Conservation (phyloP, 2,113 vertebrate genomes). For the Calyptommatus sinebrachiatus region DNA sequence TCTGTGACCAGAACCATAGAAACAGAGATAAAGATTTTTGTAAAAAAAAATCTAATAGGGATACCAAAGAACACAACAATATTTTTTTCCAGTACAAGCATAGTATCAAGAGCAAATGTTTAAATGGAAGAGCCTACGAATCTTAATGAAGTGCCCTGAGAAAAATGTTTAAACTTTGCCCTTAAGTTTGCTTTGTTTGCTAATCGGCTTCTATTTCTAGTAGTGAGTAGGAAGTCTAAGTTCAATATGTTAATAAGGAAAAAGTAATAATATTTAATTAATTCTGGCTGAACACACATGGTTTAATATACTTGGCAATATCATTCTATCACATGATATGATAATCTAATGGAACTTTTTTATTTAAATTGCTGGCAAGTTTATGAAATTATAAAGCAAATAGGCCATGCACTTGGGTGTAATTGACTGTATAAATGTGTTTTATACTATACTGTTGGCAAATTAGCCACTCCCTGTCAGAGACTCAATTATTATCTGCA, state of each 20-base stretch:
- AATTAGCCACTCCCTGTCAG: slow-evolving; percentile 82
- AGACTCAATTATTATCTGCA: slow-evolving; percentile 80
- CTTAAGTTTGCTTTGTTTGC: slow-evolving; percentile 80
- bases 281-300: slow-evolving; percentile 85
- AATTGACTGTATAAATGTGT: slow-evolving; percentile 88
- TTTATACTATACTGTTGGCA: slow-evolving; percentile 83
- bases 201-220: slow-evolving; percentile 81
- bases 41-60: slow-evolving; percentile 70
- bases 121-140: slow-evolving; percentile 78
- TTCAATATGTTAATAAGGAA: slow-evolving; percentile 85
- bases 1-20: slow-evolving; percentile 28
- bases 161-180: slow-evolving; percentile 81
- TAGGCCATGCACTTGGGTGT: slow-evolving; percentile 84
- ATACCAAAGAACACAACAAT: slow-evolving; percentile 76
- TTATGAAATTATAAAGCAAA: slow-evolving; percentile 90
- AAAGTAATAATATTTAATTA: slow-evolving; percentile 89
- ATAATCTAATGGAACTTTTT: slow-evolving; percentile 87
- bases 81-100: slow-evolving; percentile 81
- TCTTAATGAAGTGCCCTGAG: slow-evolving; percentile 78
- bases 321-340: slow-evolving; percentile 85
- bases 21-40: slow-evolving; percentile 63
- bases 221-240: slow-evolving; percentile 74
- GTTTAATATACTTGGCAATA: slow-evolving; percentile 86
- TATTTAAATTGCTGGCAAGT: slow-evolving; percentile 88
- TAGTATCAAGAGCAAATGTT: slow-evolving; percentile 81